Conservation (phyloP, 2,797 vertebrate species). For the Pipistrellus nathusii region DNA sequence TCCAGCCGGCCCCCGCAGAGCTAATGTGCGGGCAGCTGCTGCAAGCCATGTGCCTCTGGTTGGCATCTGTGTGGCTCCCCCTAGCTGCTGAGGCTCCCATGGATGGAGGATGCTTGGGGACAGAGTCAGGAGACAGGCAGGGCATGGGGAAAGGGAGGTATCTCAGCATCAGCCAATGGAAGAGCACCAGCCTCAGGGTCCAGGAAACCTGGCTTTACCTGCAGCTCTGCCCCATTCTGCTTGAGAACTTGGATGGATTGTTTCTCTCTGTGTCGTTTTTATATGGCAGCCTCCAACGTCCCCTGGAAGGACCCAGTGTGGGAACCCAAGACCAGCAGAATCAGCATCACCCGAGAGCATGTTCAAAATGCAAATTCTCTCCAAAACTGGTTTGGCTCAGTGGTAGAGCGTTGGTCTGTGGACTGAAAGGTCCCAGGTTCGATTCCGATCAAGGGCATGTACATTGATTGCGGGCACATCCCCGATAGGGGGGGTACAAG, state of each 20-base stretch:
- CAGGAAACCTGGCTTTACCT: background rate
- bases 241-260: too few relatives aligned
- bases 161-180: background rate
- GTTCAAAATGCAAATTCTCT: background rate
- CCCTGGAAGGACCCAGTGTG: background rate
- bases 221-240: background rate
- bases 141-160: too few relatives aligned
- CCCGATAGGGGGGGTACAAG: too few relatives aligned
- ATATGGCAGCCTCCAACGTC: background rate
- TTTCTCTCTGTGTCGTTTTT: background rate
- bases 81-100: background rate
- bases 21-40: background rate
- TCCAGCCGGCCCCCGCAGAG: background rate
- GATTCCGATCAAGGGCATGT: too few relatives aligned
- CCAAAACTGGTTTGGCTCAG: too few relatives aligned
- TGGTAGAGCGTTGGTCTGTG: too few relatives aligned
- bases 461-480: too few relatives aligned
- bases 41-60: accelerated
- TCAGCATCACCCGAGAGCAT: background rate
- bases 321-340: background rate
- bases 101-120: background rate
- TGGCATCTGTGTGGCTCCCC: background rate
- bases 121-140: background rate
- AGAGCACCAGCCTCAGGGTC: accelerated
- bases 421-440: too few relatives aligned